Base-by-base conservation (phyloP, 1,140 invertebrate species). In the Nasonia vitripennis region DNA sequence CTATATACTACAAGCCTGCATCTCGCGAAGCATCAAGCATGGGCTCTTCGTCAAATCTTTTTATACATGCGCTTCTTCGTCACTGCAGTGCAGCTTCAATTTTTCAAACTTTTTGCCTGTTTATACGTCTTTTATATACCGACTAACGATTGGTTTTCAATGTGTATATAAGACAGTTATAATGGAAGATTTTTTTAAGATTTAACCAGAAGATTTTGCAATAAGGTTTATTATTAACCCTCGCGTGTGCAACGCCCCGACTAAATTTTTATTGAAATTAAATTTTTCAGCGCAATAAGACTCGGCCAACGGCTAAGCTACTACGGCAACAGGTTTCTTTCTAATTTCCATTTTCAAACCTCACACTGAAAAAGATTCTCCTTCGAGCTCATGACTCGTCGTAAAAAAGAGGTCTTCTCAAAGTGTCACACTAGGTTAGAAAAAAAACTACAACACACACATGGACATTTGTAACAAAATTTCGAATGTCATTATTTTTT, bases 211-310 rank as follows among this genome's bases (percentile, higher is more conserved):
- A 6, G 51, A 17, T 17, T 20, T 62, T 6, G 55, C 55, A 6
- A n/a, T 62, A 5, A n/a, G 20, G 55, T 62, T 62, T n/a, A 62
- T n/a, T 62, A n/a, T 7, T 17, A 62, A 62, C 6, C 55, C 55
- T 62, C 55, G 51, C 51, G 41, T 62, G 55, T n/a, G 17, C 20
- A 0, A n/a, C 20, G 55, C 55, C 20, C 6, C 20, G 17, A 62
- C 55, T 62, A 62, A 62, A 62, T 62, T 62, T 62, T n/a, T 62
- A 62, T 62, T 62, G n/a, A 62, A 62, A 62, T 62, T 62, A 62
- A n/a, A 62, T 62, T 62, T 62, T 62, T 62, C 55, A 62, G 55
- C 14, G 51, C 55, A 62, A n/a, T 62, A 62, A 45, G 55, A 62
- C 20, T 62, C 55, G 55, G 55, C 20, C 20, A 62, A 20, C 17